Base-by-base conservation (phyloP, 1,140 invertebrate genomes). In the Nautilus pompilius region DNA sequence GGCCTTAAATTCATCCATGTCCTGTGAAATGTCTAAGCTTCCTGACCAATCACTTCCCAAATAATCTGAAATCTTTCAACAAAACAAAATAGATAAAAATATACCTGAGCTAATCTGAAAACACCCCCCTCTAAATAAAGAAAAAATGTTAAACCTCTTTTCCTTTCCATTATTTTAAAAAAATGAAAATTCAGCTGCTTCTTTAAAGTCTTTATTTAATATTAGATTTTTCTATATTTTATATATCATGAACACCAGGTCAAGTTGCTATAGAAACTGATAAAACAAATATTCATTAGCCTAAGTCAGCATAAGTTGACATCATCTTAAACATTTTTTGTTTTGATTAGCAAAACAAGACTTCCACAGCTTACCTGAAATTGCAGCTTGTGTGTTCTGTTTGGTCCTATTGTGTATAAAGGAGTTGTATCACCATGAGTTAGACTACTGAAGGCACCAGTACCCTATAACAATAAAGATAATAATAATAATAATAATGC, bases 1-100 rank as follows among this genome's bases (percentile, higher is more conserved):
- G 28, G 86, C 60, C 88, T 83, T 62, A 85, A 86, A 83, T 70
- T 89, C 88, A 66, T 90, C 89, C 29, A 88, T 78, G 76, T 90
- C 89, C 41, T 85, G 85, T 2, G 87, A 87, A 32, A 92, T 73
- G 48, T 88, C 90, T 45, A 91, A 86, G 49, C 81, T 82, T 0
- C 91, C 91, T 48, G 80, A 84, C 91, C 91, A 93, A 5, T 87
- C 86, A 46, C 87, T 80, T 5, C 87, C 87, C 63, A 90, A 82
- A 73, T 92, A 91, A 55, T 87, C 84, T 60, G 83, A 78, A 17
- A 89, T 81, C 86, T 88, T 68, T 22, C 73, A 69, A 55, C 0
- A 55, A 34, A 58, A 63, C 57, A 34, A 68, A 13, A n/a, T n/a
- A n/a, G n/a, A n/a, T n/a, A n/a, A n/a, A n/a, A n/a, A n/a, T n/a